Evolutionary conservation across 2,888 invertebrate species (phyloP).

Genomic region (Drosophila mulleri): DNA sequence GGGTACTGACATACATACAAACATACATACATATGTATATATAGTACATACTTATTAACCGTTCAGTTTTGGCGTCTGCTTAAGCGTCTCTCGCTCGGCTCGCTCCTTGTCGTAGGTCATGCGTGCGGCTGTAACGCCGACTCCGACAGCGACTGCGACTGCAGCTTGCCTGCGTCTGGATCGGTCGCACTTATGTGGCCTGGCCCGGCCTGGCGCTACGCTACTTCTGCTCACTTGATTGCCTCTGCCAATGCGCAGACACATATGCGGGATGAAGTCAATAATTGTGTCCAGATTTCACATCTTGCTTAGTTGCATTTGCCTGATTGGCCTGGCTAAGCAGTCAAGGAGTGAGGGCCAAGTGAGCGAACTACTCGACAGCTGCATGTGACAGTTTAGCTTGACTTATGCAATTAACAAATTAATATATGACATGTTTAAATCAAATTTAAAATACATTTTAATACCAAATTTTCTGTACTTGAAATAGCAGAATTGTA

Average conservation of each 20-base stretch:
- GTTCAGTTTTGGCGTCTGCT: slow-evolving; percentile 49
- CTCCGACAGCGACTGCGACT: slow-evolving; percentile 10
- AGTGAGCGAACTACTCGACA: neutral
- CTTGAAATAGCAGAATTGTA: too few relatives aligned
- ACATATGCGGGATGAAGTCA: slow-evolving; percentile 67
- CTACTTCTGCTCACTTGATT: slow-evolving; percentile 54
- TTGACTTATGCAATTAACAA: neutral
- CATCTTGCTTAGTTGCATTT: slow-evolving; percentile 24
- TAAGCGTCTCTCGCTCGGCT: slow-evolving; percentile 7
- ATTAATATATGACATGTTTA: too few relatives aligned
- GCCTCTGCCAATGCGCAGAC: slow-evolving; percentile 21
- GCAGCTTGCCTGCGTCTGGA: slow-evolving; percentile 22
- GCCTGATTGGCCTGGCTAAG: slow-evolving; percentile 2
- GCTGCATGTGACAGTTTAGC: slow-evolving; percentile 19
- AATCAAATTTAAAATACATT: neutral
- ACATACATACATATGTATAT: slow-evolving; percentile 1
- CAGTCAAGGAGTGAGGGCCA: neutral
- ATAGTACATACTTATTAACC: slow-evolving; percentile 21
- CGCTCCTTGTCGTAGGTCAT: slow-evolving; percentile 68
- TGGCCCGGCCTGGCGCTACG: slow-evolving; percentile 63
- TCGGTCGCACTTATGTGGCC: slow-evolving; percentile 41
- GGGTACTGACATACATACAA: slow-evolving; percentile 15
- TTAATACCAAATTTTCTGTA: too few relatives aligned
- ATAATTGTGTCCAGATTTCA: slow-evolving; percentile 40
- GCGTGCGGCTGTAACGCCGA: slow-evolving; percentile 46